A percentile compares a stretch with the other conserved stretches of the same genome.
phyloP scores from a whole-genome alignment of 1,140 invertebrate genomes.

The Melanaphis sacchari region DNA sequence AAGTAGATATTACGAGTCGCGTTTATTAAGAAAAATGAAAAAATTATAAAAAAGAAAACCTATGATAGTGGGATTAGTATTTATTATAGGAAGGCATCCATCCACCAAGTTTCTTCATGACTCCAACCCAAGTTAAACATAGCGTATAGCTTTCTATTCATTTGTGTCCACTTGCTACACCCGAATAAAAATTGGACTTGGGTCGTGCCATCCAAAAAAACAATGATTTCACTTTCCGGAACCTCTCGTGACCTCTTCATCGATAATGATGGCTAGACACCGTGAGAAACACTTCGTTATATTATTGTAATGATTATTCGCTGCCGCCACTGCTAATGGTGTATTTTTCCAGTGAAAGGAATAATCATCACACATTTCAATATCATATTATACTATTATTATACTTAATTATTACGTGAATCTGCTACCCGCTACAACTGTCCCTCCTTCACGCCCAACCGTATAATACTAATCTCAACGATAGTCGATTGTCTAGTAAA shows the following conservation, averaged over 20 bases:
- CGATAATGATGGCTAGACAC: slow-evolving; percentile 42
- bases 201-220: slow-evolving; percentile 48
- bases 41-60: background rate
- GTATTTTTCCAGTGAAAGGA: slow-evolving; percentile 57
- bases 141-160: background rate
- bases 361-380: slow-evolving; percentile 29
- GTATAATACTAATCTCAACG: background rate
- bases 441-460: background rate
- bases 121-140: background rate
- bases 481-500: background rate
- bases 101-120: background rate
- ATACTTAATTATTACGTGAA: background rate
- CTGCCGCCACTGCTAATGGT: slow-evolving; percentile 8
- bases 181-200: slow-evolving; percentile 38
- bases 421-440: background rate
- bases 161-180: slow-evolving; percentile 45
- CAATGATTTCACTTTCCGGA: slow-evolving; percentile 54
- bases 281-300: slow-evolving; percentile 54
- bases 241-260: slow-evolving; percentile 50
- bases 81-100: background rate
- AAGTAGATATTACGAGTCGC: background rate
- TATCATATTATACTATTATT: background rate
- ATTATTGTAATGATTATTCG: slow-evolving; percentile 49
- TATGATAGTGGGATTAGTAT: background rate
- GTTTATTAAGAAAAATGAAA: background rate